Evolutionary conservation across 2,888 invertebrate species (phyloP).

Genomic region (Cenopis cana): DNA sequence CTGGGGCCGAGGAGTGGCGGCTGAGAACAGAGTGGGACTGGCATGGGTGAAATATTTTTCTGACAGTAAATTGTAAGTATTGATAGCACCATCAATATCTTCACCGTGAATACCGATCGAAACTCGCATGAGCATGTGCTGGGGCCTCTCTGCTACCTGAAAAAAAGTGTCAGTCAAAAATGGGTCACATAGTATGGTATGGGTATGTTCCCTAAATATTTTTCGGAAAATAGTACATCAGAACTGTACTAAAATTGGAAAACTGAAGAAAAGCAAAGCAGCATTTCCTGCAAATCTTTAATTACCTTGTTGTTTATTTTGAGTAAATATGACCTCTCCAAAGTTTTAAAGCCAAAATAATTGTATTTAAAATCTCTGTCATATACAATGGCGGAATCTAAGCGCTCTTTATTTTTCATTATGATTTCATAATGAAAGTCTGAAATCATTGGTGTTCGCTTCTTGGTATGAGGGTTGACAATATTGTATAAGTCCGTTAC

Average conservation of each 20-base stretch:
- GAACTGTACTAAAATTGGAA: no score
- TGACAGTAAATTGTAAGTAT: slow-evolving; percentile 98
- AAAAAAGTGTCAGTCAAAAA: slow-evolving; percentile 45
- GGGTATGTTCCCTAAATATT: no score
- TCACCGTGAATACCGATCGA: slow-evolving; percentile 98
- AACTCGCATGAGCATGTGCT: slow-evolving; percentile 99
- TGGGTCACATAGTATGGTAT: no score
- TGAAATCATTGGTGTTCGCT: slow-evolving; percentile 93
- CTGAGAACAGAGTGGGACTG: slow-evolving; percentile 98
- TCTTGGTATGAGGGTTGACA: slow-evolving; percentile 89
- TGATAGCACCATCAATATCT: slow-evolving; percentile 96
- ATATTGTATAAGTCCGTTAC: slow-evolving; percentile 94
- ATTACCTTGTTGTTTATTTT: slow-evolving; percentile 93
- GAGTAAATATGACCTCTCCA: slow-evolving; percentile 97
- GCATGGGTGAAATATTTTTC: slow-evolving; percentile 99
- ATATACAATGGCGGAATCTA: slow-evolving; percentile 98
- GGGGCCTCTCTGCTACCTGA: slow-evolving; percentile 96
- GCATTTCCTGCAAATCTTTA: no score
- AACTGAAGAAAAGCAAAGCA: no score
- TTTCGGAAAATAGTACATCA: no score
- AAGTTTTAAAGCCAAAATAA: slow-evolving; percentile 99
- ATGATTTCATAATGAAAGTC: slow-evolving; percentile 92
- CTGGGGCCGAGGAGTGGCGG: slow-evolving; percentile 96
- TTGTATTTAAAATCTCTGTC: slow-evolving; percentile 98
- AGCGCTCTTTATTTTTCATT: slow-evolving; percentile 92